Evolutionary conservation across 1,140 invertebrate species (phyloP).

Genomic region (Drepana arcuata): DNA sequence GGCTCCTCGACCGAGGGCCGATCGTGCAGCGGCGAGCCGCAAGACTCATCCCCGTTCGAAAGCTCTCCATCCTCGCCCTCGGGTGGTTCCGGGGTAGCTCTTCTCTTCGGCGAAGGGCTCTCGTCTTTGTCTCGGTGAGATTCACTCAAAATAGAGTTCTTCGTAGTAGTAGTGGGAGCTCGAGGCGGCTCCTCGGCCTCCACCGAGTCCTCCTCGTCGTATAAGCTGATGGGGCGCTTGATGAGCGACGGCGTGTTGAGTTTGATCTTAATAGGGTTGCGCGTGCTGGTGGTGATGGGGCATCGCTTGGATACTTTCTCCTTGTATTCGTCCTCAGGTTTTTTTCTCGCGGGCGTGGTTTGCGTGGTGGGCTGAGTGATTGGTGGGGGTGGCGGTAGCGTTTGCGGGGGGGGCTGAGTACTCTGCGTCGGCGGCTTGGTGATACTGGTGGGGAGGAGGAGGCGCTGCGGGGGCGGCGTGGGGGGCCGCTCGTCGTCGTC

Average conservation of each 20-base stretch:
- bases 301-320: conserved; percentile 56
- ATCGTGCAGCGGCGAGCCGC: neutral
- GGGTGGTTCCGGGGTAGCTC: neutral
- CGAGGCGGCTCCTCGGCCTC: conserved; percentile 10
- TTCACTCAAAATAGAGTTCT: no score
- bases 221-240: conserved; percentile 43
- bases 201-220: conserved; percentile 49
- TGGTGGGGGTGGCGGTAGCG: neutral
- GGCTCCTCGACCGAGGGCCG: neutral
- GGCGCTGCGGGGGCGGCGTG: conserved; percentile 16
- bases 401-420: neutral
- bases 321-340: conserved; percentile 45
- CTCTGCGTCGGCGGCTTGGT: no score
- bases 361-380: no score
- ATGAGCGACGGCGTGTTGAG: conserved; percentile 51
- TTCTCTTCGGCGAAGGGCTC: neutral
- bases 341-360: conserved; percentile 8
- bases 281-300: conserved; percentile 51
- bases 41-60: neutral
- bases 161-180: conserved; percentile 1
- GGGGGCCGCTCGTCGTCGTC: conserved; percentile 34
- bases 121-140: conserved; percentile 1
- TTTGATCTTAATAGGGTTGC: conserved; percentile 66
- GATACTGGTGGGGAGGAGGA: conserved; percentile 1
- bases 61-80: neutral